Percentiles rank a stretch among this genome's conserved stretches.
phyloP scores from a whole-genome alignment of 2,888 invertebrate species.

The Choristoneura rosaceana region DNA sequence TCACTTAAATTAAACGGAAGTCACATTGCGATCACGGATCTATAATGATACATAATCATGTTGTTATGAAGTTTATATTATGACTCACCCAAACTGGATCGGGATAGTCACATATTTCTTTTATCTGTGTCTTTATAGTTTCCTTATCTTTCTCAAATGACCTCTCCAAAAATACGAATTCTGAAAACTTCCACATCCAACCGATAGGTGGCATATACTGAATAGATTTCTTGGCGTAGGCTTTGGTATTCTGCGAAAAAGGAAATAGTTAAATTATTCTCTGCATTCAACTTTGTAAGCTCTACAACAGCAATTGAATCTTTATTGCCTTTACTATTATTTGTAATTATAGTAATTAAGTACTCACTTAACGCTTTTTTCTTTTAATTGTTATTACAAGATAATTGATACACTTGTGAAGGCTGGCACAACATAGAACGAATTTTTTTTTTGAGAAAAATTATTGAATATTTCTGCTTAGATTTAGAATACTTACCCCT shows the following conservation, averaged over 20 bases:
- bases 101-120: slow-evolving; percentile 94
- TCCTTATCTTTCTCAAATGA: slow-evolving; percentile 96
- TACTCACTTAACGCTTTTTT: too few species aligned
- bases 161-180: slow-evolving; percentile 96
- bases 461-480: too few species aligned
- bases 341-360: too few species aligned
- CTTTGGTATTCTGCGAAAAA: slow-evolving; percentile 93
- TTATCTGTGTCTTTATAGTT: slow-evolving; percentile 92
- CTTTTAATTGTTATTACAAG: too few species aligned
- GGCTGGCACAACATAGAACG: too few species aligned
- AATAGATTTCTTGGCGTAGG: slow-evolving; percentile 96
- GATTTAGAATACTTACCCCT: slow-evolving; percentile 89
- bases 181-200: slow-evolving; percentile 98
- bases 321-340: not conserved
- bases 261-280: slow-evolving; percentile 28
- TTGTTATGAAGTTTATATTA: not conserved
- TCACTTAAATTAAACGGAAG: not conserved
- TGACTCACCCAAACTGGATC: slow-evolving; percentile 93
- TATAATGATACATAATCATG: slow-evolving; percentile 5
- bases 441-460: too few species aligned
- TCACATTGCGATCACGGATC: not conserved
- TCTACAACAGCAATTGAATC: not conserved
- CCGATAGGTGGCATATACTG: slow-evolving; percentile 96
- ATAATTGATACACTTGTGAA: too few species aligned
- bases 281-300: not conserved